Percentiles rank a stretch among this genome's conserved stretches.
phyloP scores from a whole-genome alignment of 2,113 vertebrate species.

The Trochalopteron elliotii region DNA sequence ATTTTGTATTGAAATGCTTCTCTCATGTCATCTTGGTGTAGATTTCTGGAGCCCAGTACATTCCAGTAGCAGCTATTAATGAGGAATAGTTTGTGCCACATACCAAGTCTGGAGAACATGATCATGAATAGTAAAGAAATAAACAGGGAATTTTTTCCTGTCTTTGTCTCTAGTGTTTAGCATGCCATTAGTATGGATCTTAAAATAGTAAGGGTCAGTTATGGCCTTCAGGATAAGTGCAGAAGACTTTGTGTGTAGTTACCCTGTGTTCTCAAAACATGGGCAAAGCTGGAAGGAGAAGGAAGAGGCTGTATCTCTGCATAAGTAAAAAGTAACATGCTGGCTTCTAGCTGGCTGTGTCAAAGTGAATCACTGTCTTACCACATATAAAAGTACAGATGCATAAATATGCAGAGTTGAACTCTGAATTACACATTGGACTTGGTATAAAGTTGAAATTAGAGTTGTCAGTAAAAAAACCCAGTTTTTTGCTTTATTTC shows the following conservation, averaged over 20 bases:
- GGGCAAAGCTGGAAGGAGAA: background rate
- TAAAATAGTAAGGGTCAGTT: background rate
- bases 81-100: background rate
- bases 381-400: background rate
- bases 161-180: background rate
- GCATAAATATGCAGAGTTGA: background rate
- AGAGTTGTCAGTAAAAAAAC: background rate
- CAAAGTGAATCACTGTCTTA: background rate
- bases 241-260: background rate
- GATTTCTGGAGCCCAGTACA: background rate
- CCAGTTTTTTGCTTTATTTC: background rate
- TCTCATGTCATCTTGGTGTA: background rate
- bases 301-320: background rate
- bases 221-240: background rate
- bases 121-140: background rate
- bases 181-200: background rate
- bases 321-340: background rate
- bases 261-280: background rate
- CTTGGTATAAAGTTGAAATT: background rate
- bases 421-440: background rate
- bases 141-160: background rate
- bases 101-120: background rate
- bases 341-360: background rate
- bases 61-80: background rate
- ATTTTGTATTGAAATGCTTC: background rate